Conservation (phyloP, 1,140 invertebrate genomes). For the Lethrus apterus region DNA sequence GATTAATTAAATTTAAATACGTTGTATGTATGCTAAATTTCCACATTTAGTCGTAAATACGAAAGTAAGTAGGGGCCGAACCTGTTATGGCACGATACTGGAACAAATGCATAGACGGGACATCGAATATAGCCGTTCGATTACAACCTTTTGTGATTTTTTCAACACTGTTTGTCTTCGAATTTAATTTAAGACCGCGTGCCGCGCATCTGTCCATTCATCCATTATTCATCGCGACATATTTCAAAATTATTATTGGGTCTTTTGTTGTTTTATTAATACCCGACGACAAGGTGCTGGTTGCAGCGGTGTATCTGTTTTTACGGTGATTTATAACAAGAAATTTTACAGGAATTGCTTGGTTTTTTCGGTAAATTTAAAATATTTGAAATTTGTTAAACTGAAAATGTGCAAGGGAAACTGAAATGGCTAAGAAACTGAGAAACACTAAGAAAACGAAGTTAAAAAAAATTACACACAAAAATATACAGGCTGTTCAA, state of each 20-base stretch:
- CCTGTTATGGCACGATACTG: too few relatives aligned
- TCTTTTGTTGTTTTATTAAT: slow-evolving; percentile 11
- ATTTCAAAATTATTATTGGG: neutral
- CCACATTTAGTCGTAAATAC: too few relatives aligned
- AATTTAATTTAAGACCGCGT: slow-evolving; percentile 24
- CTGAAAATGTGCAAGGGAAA: too few relatives aligned
- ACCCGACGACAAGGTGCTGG: slow-evolving; percentile 9
- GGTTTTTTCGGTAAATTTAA: too few relatives aligned
- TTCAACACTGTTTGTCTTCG: slow-evolving; percentile 19
- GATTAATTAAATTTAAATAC: too few relatives aligned
- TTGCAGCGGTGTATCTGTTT: slow-evolving; percentile 5
- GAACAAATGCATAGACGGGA: slow-evolving; percentile 34
- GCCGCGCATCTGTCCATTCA: slow-evolving; percentile 32
- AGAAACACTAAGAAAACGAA: too few relatives aligned
- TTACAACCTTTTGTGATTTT: slow-evolving; percentile 27
- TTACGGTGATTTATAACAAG: slow-evolving; percentile 14
- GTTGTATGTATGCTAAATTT: too few relatives aligned
- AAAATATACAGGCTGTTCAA: too few relatives aligned
- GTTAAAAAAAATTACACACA: too few relatives aligned
- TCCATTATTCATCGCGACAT: slow-evolving; percentile 21
- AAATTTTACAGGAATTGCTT: slow-evolving; percentile 6
- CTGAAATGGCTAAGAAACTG: too few relatives aligned
- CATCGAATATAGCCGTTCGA: slow-evolving; percentile 24
- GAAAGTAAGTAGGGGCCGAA: too few relatives aligned
- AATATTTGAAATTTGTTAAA: too few relatives aligned